phyloP scores from a whole-genome alignment of 2,113 vertebrate genomes.

The Chloropsis hardwickii region DNA sequence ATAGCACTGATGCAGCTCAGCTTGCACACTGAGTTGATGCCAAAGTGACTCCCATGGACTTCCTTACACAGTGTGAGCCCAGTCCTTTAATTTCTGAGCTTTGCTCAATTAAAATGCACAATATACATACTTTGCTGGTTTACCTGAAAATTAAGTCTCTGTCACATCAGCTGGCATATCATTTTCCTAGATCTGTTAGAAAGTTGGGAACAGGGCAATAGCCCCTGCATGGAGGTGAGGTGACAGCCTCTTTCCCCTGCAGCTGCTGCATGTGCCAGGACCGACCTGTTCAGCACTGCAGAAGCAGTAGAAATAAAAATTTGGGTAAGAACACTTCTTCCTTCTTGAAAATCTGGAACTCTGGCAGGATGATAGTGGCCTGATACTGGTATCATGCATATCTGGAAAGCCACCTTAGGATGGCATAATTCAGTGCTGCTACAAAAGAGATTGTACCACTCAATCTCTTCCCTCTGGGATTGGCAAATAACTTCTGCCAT shows the following conservation, averaged over 20 bases:
- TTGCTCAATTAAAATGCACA: not conserved
- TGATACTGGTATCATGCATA: not conserved
- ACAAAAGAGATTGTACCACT: not conserved
- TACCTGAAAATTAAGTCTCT: not conserved
- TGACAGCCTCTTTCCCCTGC: not conserved
- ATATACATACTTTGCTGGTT: not conserved
- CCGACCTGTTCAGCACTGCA: fast-evolving
- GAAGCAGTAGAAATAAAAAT: not conserved
- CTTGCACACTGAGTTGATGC: not conserved
- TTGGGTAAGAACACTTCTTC: not conserved
- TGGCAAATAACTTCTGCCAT: not conserved
- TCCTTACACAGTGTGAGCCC: not conserved
- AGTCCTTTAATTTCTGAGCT: not conserved
- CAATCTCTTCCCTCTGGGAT: not conserved
- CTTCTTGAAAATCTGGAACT: not conserved
- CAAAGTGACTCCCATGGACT: not conserved
- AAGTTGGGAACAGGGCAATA: not conserved
- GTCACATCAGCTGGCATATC: not conserved
- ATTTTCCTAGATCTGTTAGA: not conserved
- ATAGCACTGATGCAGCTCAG: not conserved
- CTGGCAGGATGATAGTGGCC: not conserved
- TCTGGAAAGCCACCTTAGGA: not conserved
- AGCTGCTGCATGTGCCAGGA: fast-evolving
- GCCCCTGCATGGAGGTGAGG: too few species aligned
- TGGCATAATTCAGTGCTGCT: not conserved